A percentile compares a stretch with the other conserved stretches of the same genome.
These are phyloP conservation scores for Capreolus pygargus DNA, from an alignment of 2,113 vertebrate genomes.

Conservation along the genomic window DNA sequence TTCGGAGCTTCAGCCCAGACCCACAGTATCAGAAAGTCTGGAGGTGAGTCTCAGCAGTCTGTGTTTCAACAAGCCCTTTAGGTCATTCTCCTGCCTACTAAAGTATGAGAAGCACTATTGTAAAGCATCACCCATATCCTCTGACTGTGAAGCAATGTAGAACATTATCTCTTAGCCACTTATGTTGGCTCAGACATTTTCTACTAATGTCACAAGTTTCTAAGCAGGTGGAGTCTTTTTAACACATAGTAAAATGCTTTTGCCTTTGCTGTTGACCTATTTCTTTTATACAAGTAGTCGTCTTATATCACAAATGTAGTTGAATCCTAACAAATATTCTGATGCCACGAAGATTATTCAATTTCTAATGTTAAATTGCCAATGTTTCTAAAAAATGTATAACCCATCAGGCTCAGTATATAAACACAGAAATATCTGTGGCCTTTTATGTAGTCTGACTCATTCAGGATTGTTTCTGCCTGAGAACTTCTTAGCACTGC, in stretches of 20 bases:
- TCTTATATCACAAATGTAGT: not conserved
- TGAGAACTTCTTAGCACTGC: not conserved
- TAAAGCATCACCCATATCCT: not conserved
- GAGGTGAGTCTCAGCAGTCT: not conserved
- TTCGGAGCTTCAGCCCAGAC: not conserved
- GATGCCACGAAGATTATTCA: not conserved
- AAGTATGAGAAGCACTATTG: not conserved
- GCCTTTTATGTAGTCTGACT: not conserved
- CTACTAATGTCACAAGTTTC: not conserved
- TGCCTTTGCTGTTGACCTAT: not conserved
- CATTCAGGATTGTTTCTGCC: not conserved
- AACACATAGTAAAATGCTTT: not conserved
- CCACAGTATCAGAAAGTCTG: not conserved
- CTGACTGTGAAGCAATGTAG: not conserved
- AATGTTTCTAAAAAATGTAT: not conserved
- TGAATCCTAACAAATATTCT: not conserved
- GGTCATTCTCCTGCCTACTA: not conserved
- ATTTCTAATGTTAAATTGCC: not conserved
- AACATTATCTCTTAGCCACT: not conserved
- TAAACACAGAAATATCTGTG: not conserved
- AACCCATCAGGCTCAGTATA: not conserved
- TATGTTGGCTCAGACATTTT: not conserved
- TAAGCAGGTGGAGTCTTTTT: not conserved
- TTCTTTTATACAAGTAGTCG: not conserved
- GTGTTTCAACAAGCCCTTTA: not conserved